These are phyloP conservation scores for Neosilurus mollespiculum DNA, from an alignment of 2,797 vertebrate genomes.

Conservation along the genomic window DNA sequence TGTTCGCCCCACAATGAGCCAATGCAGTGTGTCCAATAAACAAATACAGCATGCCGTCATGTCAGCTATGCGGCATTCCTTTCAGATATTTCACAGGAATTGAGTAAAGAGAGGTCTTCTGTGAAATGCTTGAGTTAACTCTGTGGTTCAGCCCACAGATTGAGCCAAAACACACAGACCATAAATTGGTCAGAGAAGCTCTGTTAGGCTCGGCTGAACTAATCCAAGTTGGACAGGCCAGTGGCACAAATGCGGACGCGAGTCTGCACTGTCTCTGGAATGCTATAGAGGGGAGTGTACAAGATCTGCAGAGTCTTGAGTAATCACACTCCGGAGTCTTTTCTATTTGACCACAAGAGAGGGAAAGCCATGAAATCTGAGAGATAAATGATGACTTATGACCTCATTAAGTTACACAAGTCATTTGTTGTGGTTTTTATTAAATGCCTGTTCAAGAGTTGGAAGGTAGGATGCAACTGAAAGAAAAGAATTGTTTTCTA, in stretches of 20 bases:
- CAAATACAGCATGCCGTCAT: conserved; percentile 39
- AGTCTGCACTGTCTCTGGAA: conserved; percentile 63
- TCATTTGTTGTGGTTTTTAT: conserved; percentile 37
- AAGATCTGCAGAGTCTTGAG: conserved; percentile 60
- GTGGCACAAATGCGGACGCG: conserved; percentile 62
- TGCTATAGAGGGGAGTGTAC: conserved; percentile 60
- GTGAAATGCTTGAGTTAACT: conserved; percentile 54
- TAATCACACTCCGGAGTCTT: conserved; percentile 60
- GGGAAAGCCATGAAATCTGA: conserved; percentile 64
- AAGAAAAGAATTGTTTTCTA: conserved; percentile 33
- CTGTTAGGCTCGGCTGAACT: conserved; percentile 56
- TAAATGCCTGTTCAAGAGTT: conserved; percentile 37
- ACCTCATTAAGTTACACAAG: conserved; percentile 28
- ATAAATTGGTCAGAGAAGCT: conserved; percentile 61
- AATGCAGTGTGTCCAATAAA: conserved; percentile 47
- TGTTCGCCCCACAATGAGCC: conserved; percentile 48
- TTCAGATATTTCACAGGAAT: conserved; percentile 50
- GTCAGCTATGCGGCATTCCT: conserved; percentile 50
- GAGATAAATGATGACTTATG: conserved; percentile 56
- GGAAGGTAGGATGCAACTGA: conserved; percentile 23
- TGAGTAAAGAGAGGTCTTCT: conserved; percentile 52
- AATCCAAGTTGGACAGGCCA: conserved; percentile 58
- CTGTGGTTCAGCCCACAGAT: conserved; percentile 53
- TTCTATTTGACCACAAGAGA: conserved; percentile 60
- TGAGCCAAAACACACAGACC: conserved; percentile 63